Base-by-base conservation (phyloP, 1,140 invertebrate species). In the Drosophila athabasca region DNA sequence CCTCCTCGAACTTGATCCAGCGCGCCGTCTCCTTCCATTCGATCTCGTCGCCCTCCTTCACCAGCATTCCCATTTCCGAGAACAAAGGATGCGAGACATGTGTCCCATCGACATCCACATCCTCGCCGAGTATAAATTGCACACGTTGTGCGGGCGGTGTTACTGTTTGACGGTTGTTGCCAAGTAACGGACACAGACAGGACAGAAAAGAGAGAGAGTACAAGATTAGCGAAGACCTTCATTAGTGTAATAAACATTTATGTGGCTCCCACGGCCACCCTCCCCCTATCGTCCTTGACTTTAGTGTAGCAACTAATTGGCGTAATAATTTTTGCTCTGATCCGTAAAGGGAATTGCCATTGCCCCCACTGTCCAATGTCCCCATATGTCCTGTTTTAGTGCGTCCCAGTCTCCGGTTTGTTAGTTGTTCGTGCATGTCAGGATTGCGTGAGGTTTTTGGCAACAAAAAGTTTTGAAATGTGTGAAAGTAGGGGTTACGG, bases 1-100 rank as follows among this genome's bases (percentile, higher is more conserved):
- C 97, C 92, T 98, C 97, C 90, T 98, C 97, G 91, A 98, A 98
- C 91, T 98, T 98, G 48, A 98, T 97, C 97, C 97, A 98, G 82
- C 97, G 95, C 17, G 97, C 98, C n/a, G 97, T 98, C 93, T 99
- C 98, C 91, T 98, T 98, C 98, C 98, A 99, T 93, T 98, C 96
- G 91, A 97, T 95, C 77, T 97, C 96, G 59, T 97, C 96, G 60
- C 97, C 96, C 44, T 97, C 96, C 76, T 94, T 94, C 55, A 96
- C 95, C 65, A 99, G 94, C 90, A 98, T 97, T 82, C 97, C 97
- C 97, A 99, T 98, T 93, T 99, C 98, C 58, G 97, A 98, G 93
- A 99, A 99, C 11, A 98, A 92, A 1, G 96, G 96, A 93, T 97
- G 96, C 19, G 95, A 95, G 93, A 96, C 95, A 82, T 96, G 95